These are phyloP conservation scores for Notodonta ziczac DNA, from an alignment of 2,888 invertebrate species.

Conservation along the genomic window DNA sequence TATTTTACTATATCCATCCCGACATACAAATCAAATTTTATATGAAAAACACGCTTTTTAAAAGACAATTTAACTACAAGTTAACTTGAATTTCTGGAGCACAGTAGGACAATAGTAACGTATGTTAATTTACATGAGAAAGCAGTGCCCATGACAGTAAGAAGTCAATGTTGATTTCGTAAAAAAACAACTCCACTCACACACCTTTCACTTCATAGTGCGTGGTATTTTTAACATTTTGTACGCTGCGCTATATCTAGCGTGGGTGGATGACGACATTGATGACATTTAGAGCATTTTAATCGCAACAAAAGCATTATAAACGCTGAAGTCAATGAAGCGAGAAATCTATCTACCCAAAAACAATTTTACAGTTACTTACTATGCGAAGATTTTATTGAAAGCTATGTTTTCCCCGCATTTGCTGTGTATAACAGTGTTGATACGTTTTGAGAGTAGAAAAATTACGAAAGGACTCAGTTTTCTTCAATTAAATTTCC, in stretches of 20 bases:
- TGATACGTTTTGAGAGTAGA: background rate
- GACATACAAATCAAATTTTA: background rate
- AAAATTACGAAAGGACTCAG: background rate
- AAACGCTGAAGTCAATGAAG: conserved; percentile 46
- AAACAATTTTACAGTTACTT: conserved; percentile 26
- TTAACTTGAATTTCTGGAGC: background rate
- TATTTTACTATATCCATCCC: too few species aligned
- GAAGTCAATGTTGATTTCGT: background rate
- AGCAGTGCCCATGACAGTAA: conserved; percentile 18
- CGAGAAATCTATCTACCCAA: conserved; percentile 34
- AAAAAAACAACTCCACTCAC: conserved; percentile 9
- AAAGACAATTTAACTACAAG: background rate
- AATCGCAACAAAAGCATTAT: conserved; percentile 19
- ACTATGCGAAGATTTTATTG: conserved; percentile 18
- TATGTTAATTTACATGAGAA: conserved; percentile 26
- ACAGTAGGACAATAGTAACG: background rate
- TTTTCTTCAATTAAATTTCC: background rate
- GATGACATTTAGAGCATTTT: background rate
- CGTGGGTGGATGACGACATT: background rate
- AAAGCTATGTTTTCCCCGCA: conserved; percentile 14
- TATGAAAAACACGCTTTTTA: background rate
- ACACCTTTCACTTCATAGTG: conserved; percentile 46
- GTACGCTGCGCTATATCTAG: background rate
- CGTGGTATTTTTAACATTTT: conserved; percentile 12
- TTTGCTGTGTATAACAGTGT: conserved; percentile 9